Base-by-base conservation (phyloP, 2,888 invertebrate genomes). In the Netelia melanura region DNA sequence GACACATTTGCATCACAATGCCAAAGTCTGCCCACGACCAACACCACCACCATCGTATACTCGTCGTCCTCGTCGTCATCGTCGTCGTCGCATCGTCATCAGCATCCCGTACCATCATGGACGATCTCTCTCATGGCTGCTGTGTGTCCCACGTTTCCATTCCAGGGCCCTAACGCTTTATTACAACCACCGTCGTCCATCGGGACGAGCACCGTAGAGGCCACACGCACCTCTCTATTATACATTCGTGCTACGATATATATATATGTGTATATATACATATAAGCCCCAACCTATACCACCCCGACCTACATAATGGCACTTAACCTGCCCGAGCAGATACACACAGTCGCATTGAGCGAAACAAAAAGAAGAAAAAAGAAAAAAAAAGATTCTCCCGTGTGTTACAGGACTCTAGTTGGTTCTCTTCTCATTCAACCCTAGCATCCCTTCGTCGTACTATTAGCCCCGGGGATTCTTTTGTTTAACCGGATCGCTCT, bases 1-100 rank as follows among this genome's bases (percentile, higher is more conserved):
- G 93, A 93, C 92, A 92, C 92, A 93, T 93, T 93, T 93, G 92
- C 93, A 93, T 93, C 88, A 93, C 93, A 93, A 93, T 93, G 90
- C 90, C 86, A 85, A 78, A 91, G 91, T 92, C 91, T 91, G 88
- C 90, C 92, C 90, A 91, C 91, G 90, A 89, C 76, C 88, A 88
- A 77, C 86, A 80, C 84, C 86, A 84, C 48, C 81, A 72, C 54
- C 75, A 72, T 17, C 64, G 67, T 17, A 17, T 54, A 14, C n/a
- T 54, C 71, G 21, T 71, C 71, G n/a, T 71, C 54, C n/a, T 54
- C 23, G 44, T 72, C 58, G 65, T 70, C 77, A 17, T 65, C 58
- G 38, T 70, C 77, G 65, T 61, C 82, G 5, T 30, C 30, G 30
- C 30, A 5, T 30, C 30, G 21, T 83, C 83, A 74, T 71, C 76